Conservation (phyloP, 2,888 invertebrate species). For the Stenotaenia linearis region DNA sequence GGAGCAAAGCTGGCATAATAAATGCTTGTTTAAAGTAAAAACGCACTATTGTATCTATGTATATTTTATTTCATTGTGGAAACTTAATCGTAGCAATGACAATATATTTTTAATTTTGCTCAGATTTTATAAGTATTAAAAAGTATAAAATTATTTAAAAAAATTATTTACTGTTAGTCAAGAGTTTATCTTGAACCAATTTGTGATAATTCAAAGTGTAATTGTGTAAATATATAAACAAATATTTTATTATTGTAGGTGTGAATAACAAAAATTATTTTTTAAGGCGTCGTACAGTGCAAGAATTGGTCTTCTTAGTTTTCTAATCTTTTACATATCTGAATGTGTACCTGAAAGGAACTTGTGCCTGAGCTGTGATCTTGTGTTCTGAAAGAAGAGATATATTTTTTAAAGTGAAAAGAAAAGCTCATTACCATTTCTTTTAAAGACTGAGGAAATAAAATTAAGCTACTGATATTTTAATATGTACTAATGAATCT, state of each 20-base stretch:
- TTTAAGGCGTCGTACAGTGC: background rate
- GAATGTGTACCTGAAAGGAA: constrained; percentile 4
- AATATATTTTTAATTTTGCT: background rate
- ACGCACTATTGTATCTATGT: background rate
- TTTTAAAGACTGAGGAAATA: background rate
- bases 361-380: constrained; percentile 11
- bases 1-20: constrained; percentile 7
- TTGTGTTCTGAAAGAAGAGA: background rate
- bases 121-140: constrained; percentile 5
- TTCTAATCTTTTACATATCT: constrained; percentile 27
- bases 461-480: background rate
- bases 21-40: background rate
- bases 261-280: background rate
- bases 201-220: background rate
- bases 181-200: background rate
- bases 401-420: background rate
- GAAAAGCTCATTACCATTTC: background rate
- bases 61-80: background rate
- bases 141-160: background rate
- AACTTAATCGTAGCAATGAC: background rate
- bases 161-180: background rate
- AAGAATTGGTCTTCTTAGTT: constrained; percentile 8
- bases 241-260: background rate
- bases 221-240: background rate
- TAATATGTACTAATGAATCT: background rate